Evolutionary conservation across 2,113 vertebrate species (phyloP).

Genomic region (Balaeniceps rex): DNA sequence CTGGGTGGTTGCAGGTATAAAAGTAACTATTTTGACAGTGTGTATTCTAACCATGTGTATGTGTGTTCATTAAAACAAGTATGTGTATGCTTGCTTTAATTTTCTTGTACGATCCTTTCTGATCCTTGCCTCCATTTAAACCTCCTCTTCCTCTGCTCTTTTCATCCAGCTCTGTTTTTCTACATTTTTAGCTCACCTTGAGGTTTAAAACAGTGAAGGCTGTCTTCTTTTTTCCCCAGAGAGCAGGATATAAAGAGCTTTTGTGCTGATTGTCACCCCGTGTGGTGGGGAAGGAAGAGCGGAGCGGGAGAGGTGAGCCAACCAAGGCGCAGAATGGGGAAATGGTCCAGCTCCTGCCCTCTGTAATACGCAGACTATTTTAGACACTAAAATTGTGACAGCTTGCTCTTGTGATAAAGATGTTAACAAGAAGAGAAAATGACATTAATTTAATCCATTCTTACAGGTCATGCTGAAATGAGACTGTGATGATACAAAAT

Average conservation of each 20-base stretch:
- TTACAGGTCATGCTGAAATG: slow-evolving; percentile 79
- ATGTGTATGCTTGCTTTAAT: background rate
- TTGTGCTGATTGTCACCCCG: slow-evolving; percentile 52
- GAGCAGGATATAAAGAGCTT: slow-evolving; percentile 17
- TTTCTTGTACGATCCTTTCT: background rate
- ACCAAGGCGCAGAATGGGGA: slow-evolving; percentile 44
- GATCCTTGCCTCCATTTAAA: background rate
- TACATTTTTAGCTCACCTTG: background rate
- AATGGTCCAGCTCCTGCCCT: slow-evolving; percentile 61
- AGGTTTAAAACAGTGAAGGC: background rate
- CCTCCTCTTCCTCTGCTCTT: background rate
- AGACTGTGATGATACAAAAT: slow-evolving; percentile 80
- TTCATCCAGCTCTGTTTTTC: background rate
- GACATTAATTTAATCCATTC: slow-evolving; percentile 84
- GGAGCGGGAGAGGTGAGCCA: slow-evolving; percentile 24
- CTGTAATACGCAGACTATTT: slow-evolving; percentile 67
- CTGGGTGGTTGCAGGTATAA: background rate
- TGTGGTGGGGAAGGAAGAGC: slow-evolving; percentile 42
- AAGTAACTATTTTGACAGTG: background rate
- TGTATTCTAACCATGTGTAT: background rate
- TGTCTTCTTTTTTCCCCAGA: background rate
- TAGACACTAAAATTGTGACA: slow-evolving; percentile 77
- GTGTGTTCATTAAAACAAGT: background rate
- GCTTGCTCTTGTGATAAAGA: slow-evolving; percentile 81
- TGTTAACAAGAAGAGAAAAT: slow-evolving; percentile 85